Evolutionary conservation across 1,140 invertebrate species (phyloP).

Genomic region (Babylonia areolata): DNA sequence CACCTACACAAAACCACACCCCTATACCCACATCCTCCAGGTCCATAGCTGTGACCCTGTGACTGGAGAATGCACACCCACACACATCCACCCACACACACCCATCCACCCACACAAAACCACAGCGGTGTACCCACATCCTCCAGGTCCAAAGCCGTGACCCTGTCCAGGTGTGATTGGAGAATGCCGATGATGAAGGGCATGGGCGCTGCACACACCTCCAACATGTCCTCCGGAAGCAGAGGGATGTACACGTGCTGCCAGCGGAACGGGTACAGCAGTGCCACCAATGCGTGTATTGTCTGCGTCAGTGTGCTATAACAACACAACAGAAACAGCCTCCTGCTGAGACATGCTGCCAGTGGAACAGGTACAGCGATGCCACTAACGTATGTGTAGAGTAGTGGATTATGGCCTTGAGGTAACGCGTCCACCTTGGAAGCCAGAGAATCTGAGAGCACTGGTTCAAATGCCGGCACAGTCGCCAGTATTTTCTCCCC

Average conservation of each 20-base stretch:
- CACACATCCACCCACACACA: not conserved
- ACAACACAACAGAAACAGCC: conserved; percentile 46
- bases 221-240: conserved; percentile 83
- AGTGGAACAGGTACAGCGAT: too few species aligned
- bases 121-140: conserved; percentile 61
- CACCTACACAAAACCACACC: not conserved
- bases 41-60: conserved; percentile 58
- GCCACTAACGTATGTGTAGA: too few species aligned
- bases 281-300: conserved; percentile 83
- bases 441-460: too few species aligned
- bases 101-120: not conserved
- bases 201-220: conserved; percentile 84
- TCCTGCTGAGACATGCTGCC: too few species aligned
- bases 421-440: too few species aligned
- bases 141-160: conserved; percentile 71
- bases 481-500: too few species aligned
- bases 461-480: too few species aligned
- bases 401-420: too few species aligned
- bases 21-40: conserved; percentile 72
- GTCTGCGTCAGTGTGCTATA: conserved; percentile 83
- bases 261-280: conserved; percentile 89
- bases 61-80: not conserved
- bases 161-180: conserved; percentile 66
- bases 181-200: conserved; percentile 86
- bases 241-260: conserved; percentile 87